Conservation (phyloP, 2,113 vertebrate genomes). For the Mustela lutreola region DNA sequence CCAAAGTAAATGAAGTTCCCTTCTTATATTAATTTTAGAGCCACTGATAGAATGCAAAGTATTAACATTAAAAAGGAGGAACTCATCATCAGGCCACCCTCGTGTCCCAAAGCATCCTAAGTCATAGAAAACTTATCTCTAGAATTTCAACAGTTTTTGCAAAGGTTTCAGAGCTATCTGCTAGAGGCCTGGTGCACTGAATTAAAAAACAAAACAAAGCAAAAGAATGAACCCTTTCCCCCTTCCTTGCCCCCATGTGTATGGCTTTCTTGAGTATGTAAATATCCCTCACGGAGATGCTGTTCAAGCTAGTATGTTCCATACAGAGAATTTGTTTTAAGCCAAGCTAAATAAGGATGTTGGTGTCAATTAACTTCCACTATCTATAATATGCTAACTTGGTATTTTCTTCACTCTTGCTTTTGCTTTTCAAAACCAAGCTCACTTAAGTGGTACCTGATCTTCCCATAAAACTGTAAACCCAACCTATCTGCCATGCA, state of each 20-base stretch:
- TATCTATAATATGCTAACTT: neutral
- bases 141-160: conserved; percentile 5
- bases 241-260: neutral
- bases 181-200: neutral
- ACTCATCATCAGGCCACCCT: conserved; percentile 17
- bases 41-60: conserved; percentile 32
- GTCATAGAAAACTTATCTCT: neutral
- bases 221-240: neutral
- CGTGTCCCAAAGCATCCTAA: neutral
- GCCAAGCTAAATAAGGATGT: neutral
- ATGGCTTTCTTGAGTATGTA: neutral
- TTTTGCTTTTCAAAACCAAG: conserved; percentile 49
- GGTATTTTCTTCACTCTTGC: neutral
- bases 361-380: neutral
- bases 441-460: neutral
- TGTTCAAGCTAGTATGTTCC: neutral
- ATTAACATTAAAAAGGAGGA: conserved; percentile 43
- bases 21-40: conserved; percentile 63
- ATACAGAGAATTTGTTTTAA: neutral
- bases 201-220: conserved; percentile 38
- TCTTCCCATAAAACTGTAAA: neutral
- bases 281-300: neutral
- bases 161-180: neutral
- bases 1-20: neutral
- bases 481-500: neutral